Conservation (phyloP, 2,113 vertebrate species). For the Tretioscincus oriximinensis region DNA sequence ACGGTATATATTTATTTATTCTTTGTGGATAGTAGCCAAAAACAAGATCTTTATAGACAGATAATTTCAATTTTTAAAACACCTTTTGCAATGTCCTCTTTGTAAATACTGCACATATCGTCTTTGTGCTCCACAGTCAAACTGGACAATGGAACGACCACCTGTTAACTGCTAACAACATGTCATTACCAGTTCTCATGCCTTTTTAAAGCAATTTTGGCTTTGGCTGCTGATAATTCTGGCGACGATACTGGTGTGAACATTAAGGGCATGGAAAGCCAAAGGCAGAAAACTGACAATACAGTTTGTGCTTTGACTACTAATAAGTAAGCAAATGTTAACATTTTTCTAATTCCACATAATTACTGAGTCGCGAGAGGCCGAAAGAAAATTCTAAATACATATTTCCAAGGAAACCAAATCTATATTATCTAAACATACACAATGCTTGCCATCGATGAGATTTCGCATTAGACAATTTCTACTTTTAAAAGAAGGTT, state of each 20-base stretch:
- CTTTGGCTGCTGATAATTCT: constrained; percentile 77
- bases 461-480: constrained; percentile 59
- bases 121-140: constrained; percentile 74
- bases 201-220: constrained; percentile 81
- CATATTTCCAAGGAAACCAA: constrained; percentile 66
- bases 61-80: constrained; percentile 66
- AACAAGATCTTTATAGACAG: constrained; percentile 53
- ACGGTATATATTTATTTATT: constrained; percentile 61
- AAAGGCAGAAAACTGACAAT: constrained; percentile 80
- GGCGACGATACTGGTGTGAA: constrained; percentile 81
- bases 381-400: constrained; percentile 66
- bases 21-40: constrained; percentile 61
- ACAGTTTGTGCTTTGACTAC: constrained; percentile 77
- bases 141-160: constrained; percentile 83
- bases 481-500: constrained; percentile 56
- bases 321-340: constrained; percentile 75
- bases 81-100: constrained; percentile 67
- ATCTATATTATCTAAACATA: constrained; percentile 62
- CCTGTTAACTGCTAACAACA: constrained; percentile 85
- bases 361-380: constrained; percentile 71
- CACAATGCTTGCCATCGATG: constrained; percentile 46
- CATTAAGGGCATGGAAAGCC: constrained; percentile 78
- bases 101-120: constrained; percentile 69
- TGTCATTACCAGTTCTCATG: constrained; percentile 77
- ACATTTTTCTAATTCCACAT: constrained; percentile 74